A percentile compares a stretch with the other conserved stretches of the same genome.
Evolutionary conservation across 2,888 invertebrate genomes (phyloP).

Genomic region (Netelia melanura): DNA sequence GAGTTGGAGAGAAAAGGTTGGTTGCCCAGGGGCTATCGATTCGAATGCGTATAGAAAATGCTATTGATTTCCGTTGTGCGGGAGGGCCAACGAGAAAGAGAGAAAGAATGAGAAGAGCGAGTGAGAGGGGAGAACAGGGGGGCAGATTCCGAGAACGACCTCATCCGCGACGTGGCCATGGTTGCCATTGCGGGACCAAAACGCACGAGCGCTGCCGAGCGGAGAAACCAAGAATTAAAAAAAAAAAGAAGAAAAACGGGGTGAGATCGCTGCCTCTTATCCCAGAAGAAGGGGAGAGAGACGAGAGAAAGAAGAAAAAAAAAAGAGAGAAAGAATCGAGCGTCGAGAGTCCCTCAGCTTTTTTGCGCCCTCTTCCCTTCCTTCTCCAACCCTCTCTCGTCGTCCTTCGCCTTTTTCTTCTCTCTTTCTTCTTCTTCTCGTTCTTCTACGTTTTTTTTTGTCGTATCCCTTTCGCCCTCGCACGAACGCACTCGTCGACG

Average conservation of each 20-base stretch:
- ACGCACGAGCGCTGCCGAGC: conserved; percentile 37
- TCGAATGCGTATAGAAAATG: conserved; percentile 79
- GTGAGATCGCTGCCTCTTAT: not conserved
- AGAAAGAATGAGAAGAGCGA: conserved; percentile 9
- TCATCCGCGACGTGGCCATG: conserved; percentile 37
- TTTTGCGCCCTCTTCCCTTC: conserved; percentile 40
- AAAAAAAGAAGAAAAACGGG: conserved; percentile 7
- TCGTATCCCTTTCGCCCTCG: conserved; percentile 36
- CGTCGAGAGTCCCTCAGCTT: conserved; percentile 27
- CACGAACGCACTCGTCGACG: conserved; percentile 46
- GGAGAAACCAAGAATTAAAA: conserved; percentile 15
- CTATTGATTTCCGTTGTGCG: conserved; percentile 77
- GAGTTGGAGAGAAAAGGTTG: conserved; percentile 38
- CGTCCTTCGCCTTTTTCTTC: conserved; percentile 38
- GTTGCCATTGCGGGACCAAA: conserved; percentile 27
- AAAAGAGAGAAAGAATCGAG: not conserved
- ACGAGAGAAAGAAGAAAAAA: conserved; percentile 18
- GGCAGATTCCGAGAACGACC: conserved; percentile 51
- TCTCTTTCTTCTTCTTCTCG: conserved; percentile 45
- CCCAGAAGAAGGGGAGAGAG: not conserved
- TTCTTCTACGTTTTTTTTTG: conserved; percentile 28
- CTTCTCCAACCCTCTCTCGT: conserved; percentile 56
- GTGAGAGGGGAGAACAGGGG: not conserved
- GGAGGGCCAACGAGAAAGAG: conserved; percentile 28
- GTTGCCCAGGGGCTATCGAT: conserved; percentile 77